phyloP scores from a whole-genome alignment of 2,888 invertebrate genomes.

The Arge pagana region DNA sequence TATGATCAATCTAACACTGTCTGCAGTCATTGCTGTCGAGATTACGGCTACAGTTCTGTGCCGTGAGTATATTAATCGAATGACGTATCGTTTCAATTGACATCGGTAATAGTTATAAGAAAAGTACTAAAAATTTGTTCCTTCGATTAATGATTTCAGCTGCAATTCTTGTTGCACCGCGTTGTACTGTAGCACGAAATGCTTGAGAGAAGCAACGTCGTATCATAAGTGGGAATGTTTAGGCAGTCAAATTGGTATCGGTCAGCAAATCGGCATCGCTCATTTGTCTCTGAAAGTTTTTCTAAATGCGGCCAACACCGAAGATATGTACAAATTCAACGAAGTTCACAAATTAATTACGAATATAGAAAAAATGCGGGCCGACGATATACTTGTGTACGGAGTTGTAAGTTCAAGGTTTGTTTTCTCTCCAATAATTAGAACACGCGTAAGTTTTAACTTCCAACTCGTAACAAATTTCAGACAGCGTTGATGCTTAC shows the following conservation, averaged over 20 bases:
- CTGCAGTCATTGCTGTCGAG: slow-evolving; percentile 77
- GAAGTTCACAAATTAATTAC: slow-evolving; percentile 74
- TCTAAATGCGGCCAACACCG: slow-evolving; percentile 59
- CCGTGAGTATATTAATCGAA: slow-evolving; percentile 62
- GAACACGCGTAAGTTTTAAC: slow-evolving; percentile 17
- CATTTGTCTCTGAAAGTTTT: slow-evolving; percentile 77
- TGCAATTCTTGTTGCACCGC: slow-evolving; percentile 70
- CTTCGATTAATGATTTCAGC: slow-evolving; percentile 55
- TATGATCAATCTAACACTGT: slow-evolving; percentile 58
- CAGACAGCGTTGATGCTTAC: slow-evolving; percentile 73
- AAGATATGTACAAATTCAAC: slow-evolving; percentile 60
- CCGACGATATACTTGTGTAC: slow-evolving; percentile 72
- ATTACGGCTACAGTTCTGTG: slow-evolving; percentile 61
- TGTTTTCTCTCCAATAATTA: slow-evolving; percentile 10
- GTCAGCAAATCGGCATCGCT: slow-evolving; percentile 75
- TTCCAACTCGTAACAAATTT: slow-evolving; percentile 34
- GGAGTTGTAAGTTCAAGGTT: slow-evolving; percentile 64
- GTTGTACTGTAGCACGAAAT: slow-evolving; percentile 71
- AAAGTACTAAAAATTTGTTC: slow-evolving; percentile 13
- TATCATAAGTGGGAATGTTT: slow-evolving; percentile 77
- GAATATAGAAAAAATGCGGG: slow-evolving; percentile 71
- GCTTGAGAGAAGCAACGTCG: slow-evolving; percentile 63
- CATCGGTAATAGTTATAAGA: slow-evolving; percentile 22
- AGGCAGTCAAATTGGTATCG: slow-evolving; percentile 66
- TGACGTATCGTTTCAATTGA: slow-evolving; percentile 5